Evolutionary conservation across 2,888 invertebrate genomes (phyloP).

Genomic region (Dexiosoma caninum): DNA sequence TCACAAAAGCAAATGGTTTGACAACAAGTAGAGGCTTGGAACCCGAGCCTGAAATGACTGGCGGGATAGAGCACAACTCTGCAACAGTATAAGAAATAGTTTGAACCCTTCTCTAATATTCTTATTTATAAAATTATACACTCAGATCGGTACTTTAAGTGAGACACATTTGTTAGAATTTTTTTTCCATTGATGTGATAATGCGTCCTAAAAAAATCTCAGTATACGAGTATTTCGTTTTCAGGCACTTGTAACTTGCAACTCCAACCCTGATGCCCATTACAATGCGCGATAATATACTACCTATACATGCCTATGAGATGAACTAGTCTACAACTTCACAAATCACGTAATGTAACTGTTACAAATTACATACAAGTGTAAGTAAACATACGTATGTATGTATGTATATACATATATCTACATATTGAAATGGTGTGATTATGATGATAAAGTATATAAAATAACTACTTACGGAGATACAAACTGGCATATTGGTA

Average conservation of each 20-base stretch:
- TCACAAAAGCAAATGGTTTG: too few species aligned
- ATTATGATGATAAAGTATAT: constrained; percentile 52
- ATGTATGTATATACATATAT: constrained; percentile 26
- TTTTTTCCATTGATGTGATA: too few species aligned
- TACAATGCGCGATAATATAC: constrained; percentile 17
- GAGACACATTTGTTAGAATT: too few species aligned
- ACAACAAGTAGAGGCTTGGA: too few species aligned
- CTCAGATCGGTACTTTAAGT: too few species aligned
- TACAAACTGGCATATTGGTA: background rate
- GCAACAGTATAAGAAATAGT: too few species aligned
- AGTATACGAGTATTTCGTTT: background rate
- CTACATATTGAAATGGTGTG: constrained; percentile 49
- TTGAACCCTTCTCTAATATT: too few species aligned
- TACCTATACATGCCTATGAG: background rate
- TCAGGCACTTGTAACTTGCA: background rate
- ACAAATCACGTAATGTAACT: constrained; percentile 51
- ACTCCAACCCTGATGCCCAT: background rate
- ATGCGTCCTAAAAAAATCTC: too few species aligned
- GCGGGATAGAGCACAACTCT: too few species aligned
- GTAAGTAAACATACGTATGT: too few species aligned
- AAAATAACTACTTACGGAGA: constrained; percentile 16
- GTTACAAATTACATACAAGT: constrained; percentile 54
- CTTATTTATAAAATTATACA: too few species aligned
- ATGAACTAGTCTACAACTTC: constrained; percentile 23
- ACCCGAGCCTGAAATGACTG: too few species aligned